These are phyloP conservation scores for Drosophila bunnanda DNA, from an alignment of 2,888 invertebrate species.

Conservation along the genomic window DNA sequence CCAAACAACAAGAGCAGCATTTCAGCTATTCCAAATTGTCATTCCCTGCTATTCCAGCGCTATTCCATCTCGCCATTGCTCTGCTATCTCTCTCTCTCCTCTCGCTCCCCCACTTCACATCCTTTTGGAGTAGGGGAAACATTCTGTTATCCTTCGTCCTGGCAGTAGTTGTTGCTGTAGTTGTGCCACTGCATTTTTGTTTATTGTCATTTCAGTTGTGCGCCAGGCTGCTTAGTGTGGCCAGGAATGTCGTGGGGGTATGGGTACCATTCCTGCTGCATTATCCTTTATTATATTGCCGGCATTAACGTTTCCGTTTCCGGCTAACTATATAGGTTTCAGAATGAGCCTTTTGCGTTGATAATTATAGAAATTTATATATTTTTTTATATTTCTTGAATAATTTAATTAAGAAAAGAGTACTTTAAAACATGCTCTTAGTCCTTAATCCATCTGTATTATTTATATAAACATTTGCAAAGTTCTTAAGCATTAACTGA, in stretches of 20 bases:
- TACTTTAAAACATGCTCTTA: neutral
- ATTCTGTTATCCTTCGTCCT: constrained; percentile 20
- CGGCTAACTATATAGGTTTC: neutral
- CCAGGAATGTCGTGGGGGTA: constrained; percentile 46
- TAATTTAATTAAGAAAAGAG: neutral
- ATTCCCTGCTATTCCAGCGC: constrained; percentile 26
- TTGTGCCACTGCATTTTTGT: constrained; percentile 45
- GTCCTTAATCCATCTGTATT: too few species aligned
- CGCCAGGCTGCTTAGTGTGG: constrained; percentile 34
- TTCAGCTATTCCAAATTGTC: constrained; percentile 47
- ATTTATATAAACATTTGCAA: too few species aligned
- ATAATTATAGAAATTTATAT: neutral
- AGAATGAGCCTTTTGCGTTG: neutral
- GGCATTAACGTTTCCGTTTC: constrained; percentile 60
- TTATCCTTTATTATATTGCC: constrained; percentile 67
- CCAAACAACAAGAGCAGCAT: constrained; percentile 43
- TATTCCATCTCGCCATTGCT: constrained; percentile 14
- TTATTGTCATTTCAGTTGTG: constrained; percentile 54
- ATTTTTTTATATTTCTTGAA: too few species aligned
- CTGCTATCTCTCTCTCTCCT: neutral
- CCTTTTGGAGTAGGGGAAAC: neutral
- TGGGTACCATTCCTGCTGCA: constrained; percentile 50
- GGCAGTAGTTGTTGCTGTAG: constrained; percentile 4
- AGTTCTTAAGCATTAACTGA: neutral
- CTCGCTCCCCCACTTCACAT: neutral